phyloP scores from a whole-genome alignment of 2,888 invertebrate species.

The Cephalotes varians region DNA sequence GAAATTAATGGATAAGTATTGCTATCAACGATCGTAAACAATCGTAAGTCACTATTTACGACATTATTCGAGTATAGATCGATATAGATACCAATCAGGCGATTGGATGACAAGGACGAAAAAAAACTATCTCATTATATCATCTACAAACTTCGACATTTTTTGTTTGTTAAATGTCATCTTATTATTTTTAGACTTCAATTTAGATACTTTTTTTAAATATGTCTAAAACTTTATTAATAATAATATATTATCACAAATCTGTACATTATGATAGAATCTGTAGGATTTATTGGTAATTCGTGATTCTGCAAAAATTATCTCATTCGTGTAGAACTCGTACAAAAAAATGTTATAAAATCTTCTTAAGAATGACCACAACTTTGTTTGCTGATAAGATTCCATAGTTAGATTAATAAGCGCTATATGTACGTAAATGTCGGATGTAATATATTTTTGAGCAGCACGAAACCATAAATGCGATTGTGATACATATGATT shows the following conservation, averaged over 20 bases:
- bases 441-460: background rate
- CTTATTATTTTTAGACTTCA: constrained; percentile 8
- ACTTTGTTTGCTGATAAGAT: constrained; percentile 9
- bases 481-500: constrained; percentile 9
- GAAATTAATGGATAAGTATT: too few species aligned
- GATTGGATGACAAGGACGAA: constrained; percentile 2
- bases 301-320: background rate
- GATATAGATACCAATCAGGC: background rate
- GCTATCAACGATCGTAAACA: too few species aligned
- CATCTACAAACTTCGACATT: background rate
- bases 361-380: background rate
- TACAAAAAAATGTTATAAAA: background rate
- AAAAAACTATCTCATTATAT: background rate
- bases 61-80: constrained; percentile 14
- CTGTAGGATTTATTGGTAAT: background rate
- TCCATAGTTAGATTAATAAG: constrained; percentile 21
- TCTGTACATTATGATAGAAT: background rate
- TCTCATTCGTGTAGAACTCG: background rate
- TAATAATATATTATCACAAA: background rate
- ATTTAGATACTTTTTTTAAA: background rate
- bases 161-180: background rate
- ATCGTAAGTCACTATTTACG: constrained; percentile 16
- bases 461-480: constrained; percentile 14
- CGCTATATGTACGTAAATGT: background rate
- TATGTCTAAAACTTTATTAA: background rate